Evolutionary conservation across 2,113 vertebrate genomes (phyloP).

Genomic region (Sclerurus mexicanus): DNA sequence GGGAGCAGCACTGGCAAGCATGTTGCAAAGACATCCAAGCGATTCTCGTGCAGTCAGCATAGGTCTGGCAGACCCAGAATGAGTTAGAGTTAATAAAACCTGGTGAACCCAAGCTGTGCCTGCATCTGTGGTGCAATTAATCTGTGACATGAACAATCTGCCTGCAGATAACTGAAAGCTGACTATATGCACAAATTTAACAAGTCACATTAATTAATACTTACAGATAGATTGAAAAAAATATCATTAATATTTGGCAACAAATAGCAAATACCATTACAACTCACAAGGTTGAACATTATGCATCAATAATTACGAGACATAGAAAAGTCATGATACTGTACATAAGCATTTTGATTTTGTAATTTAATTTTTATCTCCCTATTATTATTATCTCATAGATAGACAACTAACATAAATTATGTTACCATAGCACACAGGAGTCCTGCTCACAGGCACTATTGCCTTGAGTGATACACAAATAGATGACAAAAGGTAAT

Average conservation of each 20-base stretch:
- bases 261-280: background rate
- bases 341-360: background rate
- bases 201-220: constrained; percentile 22
- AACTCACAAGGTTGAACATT: background rate
- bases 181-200: constrained; percentile 9
- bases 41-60: background rate
- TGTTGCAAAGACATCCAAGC: background rate
- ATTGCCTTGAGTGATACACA: background rate
- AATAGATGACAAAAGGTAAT: background rate
- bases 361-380: constrained; percentile 1
- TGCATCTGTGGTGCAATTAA: constrained; percentile 47
- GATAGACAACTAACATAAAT: constrained; percentile 1
- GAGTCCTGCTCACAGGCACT: background rate
- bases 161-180: constrained; percentile 11
- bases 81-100: constrained; percentile 5
- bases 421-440: background rate
- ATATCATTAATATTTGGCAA: background rate
- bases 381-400: background rate
- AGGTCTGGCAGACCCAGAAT: background rate
- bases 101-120: constrained; percentile 23
- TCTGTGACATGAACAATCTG: constrained; percentile 42
- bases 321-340: background rate
- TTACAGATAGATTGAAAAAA: constrained; percentile 3
- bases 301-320: background rate
- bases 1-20: background rate